A percentile compares a stretch with the other conserved stretches of the same genome.
Evolutionary conservation across 2,888 invertebrate species (phyloP).

Genomic region (Trachelus tabidus): DNA sequence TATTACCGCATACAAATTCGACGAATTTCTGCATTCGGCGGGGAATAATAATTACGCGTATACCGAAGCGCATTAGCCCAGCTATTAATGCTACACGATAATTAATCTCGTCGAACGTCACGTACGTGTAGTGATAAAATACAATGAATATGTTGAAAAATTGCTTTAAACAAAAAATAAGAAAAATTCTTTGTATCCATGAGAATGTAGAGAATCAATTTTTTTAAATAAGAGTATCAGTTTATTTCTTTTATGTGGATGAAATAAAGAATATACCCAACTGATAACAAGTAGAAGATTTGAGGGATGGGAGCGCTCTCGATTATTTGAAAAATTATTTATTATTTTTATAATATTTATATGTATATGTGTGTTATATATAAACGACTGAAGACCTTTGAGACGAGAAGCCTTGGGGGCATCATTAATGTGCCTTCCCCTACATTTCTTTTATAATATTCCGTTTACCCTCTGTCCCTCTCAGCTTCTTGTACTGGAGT

Average conservation of each 20-base stretch:
- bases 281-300: not conserved
- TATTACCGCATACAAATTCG: not conserved
- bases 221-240: not conserved
- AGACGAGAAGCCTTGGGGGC: constrained; percentile 48
- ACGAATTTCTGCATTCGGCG: not conserved
- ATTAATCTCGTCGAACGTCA: not conserved
- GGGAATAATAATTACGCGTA: not conserved
- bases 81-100: not conserved
- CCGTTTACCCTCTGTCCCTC: constrained; percentile 17
- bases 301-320: not conserved
- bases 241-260: too few species aligned
- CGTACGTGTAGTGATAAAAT: not conserved
- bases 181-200: not conserved
- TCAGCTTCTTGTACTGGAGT: not conserved
- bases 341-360: constrained; percentile 20
- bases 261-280: not conserved
- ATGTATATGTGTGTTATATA: not conserved
- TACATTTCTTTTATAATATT: constrained; percentile 35
- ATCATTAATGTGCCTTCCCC: constrained; percentile 53
- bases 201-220: not conserved
- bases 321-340: constrained; percentile 12
- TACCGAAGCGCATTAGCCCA: not conserved
- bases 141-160: not conserved
- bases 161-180: not conserved
- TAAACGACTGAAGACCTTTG: constrained; percentile 24